Evolutionary conservation across 53 echinoderm and acorn worm species (phyloP).

Genomic region (Echinometra lucunter): DNA sequence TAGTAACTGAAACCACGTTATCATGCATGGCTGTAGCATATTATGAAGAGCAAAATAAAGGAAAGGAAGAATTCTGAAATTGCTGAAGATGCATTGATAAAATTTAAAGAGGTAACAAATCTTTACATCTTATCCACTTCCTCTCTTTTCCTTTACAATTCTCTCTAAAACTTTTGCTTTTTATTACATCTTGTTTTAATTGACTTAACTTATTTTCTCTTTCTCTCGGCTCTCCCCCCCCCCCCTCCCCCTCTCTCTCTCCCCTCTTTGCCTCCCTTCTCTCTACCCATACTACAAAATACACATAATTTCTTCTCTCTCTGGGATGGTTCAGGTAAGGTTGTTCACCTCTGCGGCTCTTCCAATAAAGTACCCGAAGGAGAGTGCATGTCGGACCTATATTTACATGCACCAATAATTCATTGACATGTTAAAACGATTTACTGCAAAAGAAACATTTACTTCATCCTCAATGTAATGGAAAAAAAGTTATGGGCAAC

Average conservation of each 20-base stretch:
- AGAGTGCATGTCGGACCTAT: not conserved
- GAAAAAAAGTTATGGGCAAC: no score
- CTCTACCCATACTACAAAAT: not conserved
- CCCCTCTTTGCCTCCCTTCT: not conserved
- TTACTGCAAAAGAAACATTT: no score
- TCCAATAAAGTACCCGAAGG: not conserved
- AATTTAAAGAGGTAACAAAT: no score
- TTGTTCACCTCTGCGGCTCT: conserved; percentile 15
- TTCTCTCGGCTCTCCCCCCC: not conserved
- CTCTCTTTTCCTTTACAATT: not conserved
- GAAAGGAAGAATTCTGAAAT: no score
- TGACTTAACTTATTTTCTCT: not conserved
- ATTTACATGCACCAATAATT: not conserved
- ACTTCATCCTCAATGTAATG: no score
- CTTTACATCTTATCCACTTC: no score
- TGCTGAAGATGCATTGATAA: no score
- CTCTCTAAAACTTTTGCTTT: not conserved
- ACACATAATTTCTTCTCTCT: not conserved
- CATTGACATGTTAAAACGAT: no score
- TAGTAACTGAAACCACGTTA: no score
- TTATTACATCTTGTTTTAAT: not conserved
- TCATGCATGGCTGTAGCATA: no score
- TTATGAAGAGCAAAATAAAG: no score
- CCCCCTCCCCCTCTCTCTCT: not conserved
- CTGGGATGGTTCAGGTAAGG: not conserved